Base-by-base conservation (phyloP, 2,888 invertebrate species). In the Hydroisotoma schaefferi region DNA sequence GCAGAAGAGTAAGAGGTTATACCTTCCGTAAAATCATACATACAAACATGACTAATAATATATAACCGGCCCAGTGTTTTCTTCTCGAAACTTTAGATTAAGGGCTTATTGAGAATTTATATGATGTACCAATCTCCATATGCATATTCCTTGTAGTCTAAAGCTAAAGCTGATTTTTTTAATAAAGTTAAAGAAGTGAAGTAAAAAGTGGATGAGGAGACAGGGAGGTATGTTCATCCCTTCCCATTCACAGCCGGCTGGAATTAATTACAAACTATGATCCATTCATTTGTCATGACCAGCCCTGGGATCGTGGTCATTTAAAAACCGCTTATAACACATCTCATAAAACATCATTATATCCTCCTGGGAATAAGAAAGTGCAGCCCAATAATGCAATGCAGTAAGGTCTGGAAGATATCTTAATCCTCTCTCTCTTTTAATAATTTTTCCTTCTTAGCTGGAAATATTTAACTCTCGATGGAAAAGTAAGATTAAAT, bases 221-320 rank as follows among this genome's bases (percentile, higher is more conserved):
- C 57, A 61, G 61, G 63, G 59, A 59, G 28, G 57, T 61, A 57
- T 58, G 28, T 55, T 22, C 23, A 27, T 28, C 56, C 64, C 63
- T 61, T 58, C 67, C 59, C 59, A 64, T 70, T 68, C 71, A 72
- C 69, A 69, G 72, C 67, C 69, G 72, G 70, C 58, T 61, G 54
- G 65, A 72, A 72, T 72, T 72, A 72, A 72, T 72, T 72, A 72
- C 70, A 72, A 65, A 65, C 67, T 64, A 63, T 61, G 57, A 62
- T 68, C 63, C 69, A 69, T 72, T 72, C 72, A 72, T 70, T 70
- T 70, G 72, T 72, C 70, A 70, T 66, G 67, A 63, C 56, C 63
- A 64, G 63, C 65, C 28, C 27, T 27, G 33, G 26, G 48, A 57
- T 61, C 54, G 57, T 61, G 63, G 61, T 46, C 59, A 61, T 67